phyloP scores from a whole-genome alignment of 2,797 vertebrate species.

The Fundulus diaphanus region DNA sequence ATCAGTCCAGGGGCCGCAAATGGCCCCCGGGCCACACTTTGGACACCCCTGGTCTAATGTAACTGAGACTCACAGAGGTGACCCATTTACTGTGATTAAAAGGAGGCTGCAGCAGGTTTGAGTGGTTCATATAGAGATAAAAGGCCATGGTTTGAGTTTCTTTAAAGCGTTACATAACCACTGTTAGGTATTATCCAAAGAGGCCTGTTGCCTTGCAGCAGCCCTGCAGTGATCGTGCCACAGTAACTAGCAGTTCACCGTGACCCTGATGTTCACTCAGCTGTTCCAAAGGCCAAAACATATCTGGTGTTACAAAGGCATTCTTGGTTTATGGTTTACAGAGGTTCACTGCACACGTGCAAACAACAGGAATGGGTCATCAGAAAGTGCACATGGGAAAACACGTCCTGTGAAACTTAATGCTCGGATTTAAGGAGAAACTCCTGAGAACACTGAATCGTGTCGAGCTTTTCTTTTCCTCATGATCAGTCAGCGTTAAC shows the following conservation, averaged over 20 bases:
- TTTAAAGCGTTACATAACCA: background rate
- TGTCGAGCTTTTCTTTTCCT: background rate
- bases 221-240: background rate
- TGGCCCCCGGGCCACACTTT: too few relatives aligned
- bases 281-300: constrained; percentile 11
- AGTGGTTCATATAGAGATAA: background rate
- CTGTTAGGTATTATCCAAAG: constrained; percentile 10
- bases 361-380: background rate
- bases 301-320: constrained; percentile 8
- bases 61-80: background rate
- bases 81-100: background rate
- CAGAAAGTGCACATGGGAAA: constrained; percentile 26
- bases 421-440: background rate
- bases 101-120: background rate
- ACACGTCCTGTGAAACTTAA: background rate
- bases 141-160: background rate
- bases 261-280: constrained; percentile 26
- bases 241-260: constrained; percentile 35
- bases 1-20: too few relatives aligned
- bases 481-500: background rate
- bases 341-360: constrained; percentile 13
- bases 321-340: constrained; percentile 18
- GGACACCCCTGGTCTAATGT: background rate
- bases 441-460: constrained; percentile 20
- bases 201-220: background rate